Evolutionary conservation across 2,888 invertebrate species (phyloP).

Genomic region (Drosophila tripunctata): DNA sequence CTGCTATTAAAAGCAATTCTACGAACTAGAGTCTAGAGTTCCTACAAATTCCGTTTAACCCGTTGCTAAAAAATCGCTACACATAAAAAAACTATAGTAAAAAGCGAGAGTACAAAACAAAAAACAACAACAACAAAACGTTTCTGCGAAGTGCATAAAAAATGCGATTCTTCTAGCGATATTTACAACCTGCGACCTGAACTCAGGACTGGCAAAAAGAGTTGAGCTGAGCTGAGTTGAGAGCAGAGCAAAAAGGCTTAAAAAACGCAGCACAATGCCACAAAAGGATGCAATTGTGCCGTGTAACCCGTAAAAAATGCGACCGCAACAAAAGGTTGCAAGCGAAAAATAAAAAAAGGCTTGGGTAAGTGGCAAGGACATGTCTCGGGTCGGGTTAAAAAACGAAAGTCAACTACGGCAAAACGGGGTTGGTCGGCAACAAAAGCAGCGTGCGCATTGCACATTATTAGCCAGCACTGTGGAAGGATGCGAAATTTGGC

Average conservation of each 20-base stretch:
- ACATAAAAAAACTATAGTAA: constrained; percentile 42
- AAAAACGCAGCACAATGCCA: constrained; percentile 61
- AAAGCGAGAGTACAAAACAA: constrained; percentile 13
- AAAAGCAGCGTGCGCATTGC: constrained; percentile 57
- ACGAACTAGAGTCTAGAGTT: constrained; percentile 22
- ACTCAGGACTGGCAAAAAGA: constrained; percentile 54
- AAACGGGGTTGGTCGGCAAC: constrained; percentile 8
- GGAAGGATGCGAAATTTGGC: constrained; percentile 34
- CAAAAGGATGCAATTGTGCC: constrained; percentile 55
- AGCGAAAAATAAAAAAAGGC: constrained; percentile 53
- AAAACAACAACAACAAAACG: constrained; percentile 9
- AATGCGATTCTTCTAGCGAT: constrained; percentile 31
- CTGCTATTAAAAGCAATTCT: constrained; percentile 40
- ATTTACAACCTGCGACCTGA: constrained; percentile 38
- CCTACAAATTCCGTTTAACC: constrained; percentile 60
- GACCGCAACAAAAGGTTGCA: constrained; percentile 68
- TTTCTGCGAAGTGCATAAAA: constrained; percentile 54
- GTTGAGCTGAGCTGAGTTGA: constrained; percentile 58
- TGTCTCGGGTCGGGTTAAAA: constrained; percentile 51
- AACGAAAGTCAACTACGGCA: constrained; percentile 61
- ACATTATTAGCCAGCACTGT: constrained; percentile 58
- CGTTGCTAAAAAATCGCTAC: constrained; percentile 48
- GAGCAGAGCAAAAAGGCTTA: constrained; percentile 76
- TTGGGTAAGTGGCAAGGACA: constrained; percentile 38
- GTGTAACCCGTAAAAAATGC: constrained; percentile 66